Evolutionary conservation across 2,797 vertebrate species (phyloP).

Genomic region (Fistularia commersonii): DNA sequence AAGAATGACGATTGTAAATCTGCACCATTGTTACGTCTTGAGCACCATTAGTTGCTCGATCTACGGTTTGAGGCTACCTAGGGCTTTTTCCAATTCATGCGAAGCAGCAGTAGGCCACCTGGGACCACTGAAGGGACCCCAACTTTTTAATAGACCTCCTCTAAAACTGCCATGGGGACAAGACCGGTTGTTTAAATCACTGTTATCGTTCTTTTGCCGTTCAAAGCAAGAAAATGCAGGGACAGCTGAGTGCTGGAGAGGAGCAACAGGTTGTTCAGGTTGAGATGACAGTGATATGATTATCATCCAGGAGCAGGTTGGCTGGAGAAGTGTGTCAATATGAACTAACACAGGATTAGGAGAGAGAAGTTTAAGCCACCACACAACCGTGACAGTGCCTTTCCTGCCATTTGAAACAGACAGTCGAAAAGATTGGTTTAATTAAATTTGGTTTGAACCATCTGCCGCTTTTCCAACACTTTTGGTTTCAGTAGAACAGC

Average conservation of each 20-base stretch:
- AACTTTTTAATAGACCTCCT: constrained; percentile 39
- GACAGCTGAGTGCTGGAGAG: constrained; percentile 35
- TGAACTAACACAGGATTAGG: not conserved
- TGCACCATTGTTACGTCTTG: constrained; percentile 37
- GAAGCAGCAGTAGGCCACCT: constrained; percentile 50
- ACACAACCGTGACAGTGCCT: too few species aligned
- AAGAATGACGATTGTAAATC: constrained; percentile 52
- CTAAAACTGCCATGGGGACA: constrained; percentile 44
- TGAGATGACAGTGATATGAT: constrained; percentile 21
- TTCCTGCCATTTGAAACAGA: too few species aligned
- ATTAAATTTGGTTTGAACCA: too few species aligned
- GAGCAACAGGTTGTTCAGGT: constrained; percentile 6
- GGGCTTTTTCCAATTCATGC: constrained; percentile 30
- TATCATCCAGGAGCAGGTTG: constrained; percentile 3
- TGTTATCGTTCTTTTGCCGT: constrained; percentile 66
- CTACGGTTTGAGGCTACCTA: constrained; percentile 40
- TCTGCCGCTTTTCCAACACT: too few species aligned
- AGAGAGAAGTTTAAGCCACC: not conserved
- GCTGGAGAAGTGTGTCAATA: not conserved
- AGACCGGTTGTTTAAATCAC: constrained; percentile 54
- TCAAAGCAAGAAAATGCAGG: constrained; percentile 50
- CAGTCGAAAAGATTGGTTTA: too few species aligned
- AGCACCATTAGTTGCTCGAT: constrained; percentile 54
- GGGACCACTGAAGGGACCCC: constrained; percentile 52
- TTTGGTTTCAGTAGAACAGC: too few species aligned